Percentiles rank a stretch among this genome's conserved stretches.
phyloP scores from a whole-genome alignment of 2,888 invertebrate species.

The Standfussiana lucernea region DNA sequence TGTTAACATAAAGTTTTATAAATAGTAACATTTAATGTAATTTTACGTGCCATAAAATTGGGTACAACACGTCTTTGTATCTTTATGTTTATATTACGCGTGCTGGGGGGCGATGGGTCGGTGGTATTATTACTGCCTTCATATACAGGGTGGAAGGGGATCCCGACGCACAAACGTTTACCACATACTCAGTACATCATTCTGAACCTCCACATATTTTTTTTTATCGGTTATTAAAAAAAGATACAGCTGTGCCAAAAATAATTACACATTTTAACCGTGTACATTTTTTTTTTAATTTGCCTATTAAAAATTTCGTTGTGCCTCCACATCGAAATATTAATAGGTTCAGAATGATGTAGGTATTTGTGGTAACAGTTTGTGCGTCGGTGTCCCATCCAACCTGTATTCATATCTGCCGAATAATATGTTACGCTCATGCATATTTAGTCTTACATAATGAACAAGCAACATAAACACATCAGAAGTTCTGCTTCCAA shows the following conservation, averaged over 20 bases:
- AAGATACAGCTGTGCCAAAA: too few relatives aligned
- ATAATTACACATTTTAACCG: too few relatives aligned
- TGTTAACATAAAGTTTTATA: slow-evolving; percentile 57
- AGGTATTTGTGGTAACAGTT: too few relatives aligned
- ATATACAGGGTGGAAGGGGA: neutral
- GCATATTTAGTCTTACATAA: slow-evolving; percentile 70
- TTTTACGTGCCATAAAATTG: slow-evolving; percentile 34
- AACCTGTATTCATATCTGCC: neutral
- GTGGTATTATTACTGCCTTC: slow-evolving; percentile 45
- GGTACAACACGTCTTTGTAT: slow-evolving; percentile 31
- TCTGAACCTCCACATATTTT: too few relatives aligned
- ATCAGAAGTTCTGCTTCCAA: slow-evolving; percentile 64
- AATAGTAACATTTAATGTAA: slow-evolving; percentile 55
- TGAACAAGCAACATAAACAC: slow-evolving; percentile 66
- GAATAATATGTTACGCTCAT: slow-evolving; percentile 68
- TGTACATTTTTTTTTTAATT: too few relatives aligned
- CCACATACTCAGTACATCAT: too few relatives aligned
- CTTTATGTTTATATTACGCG: slow-evolving; percentile 41
- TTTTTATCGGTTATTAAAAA: too few relatives aligned
- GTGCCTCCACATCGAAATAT: too few relatives aligned
- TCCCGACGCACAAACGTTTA: neutral
- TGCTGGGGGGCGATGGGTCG: slow-evolving; percentile 39
- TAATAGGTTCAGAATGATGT: too few relatives aligned
- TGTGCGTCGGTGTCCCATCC: too few relatives aligned
- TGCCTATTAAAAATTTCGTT: too few relatives aligned